These are phyloP conservation scores for Cyclopterus lumpus DNA, from an alignment of 2,797 vertebrate species.

Conservation along the genomic window DNA sequence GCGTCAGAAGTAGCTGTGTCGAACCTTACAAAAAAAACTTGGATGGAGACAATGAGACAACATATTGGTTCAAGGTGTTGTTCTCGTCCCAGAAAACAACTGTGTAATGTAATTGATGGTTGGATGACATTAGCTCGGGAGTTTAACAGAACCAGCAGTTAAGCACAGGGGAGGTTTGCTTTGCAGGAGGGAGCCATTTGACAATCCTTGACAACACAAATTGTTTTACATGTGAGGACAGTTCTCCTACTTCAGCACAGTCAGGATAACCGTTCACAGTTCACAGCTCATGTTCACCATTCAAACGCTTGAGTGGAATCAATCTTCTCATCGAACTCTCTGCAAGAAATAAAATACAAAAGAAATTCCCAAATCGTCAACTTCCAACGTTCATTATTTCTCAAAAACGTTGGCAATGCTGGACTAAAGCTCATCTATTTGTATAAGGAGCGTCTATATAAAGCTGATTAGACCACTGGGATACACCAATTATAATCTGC, in stretches of 20 bases:
- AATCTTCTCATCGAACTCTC: no score
- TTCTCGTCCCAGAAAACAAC: background rate
- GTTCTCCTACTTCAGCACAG: background rate
- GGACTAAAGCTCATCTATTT: background rate
- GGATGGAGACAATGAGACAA: constrained; percentile 6
- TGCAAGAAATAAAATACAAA: background rate
- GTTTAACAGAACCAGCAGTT: constrained; percentile 28
- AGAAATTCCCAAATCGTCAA: background rate
- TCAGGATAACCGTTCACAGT: background rate
- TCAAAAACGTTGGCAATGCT: background rate
- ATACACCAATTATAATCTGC: constrained; percentile 31
- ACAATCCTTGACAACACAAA: constrained; percentile 35
- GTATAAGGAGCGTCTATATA: constrained; percentile 22
- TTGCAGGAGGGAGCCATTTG: constrained; percentile 12
- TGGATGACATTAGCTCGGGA: constrained; percentile 23
- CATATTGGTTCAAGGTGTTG: constrained; percentile 7
- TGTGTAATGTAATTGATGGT: constrained; percentile 39
- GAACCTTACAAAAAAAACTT: constrained; percentile 29
- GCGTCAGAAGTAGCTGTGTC: constrained; percentile 1
- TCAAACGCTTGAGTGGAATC: background rate
- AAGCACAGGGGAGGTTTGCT: background rate
- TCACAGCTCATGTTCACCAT: background rate
- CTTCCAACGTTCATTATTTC: background rate
- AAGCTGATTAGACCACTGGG: constrained; percentile 30
- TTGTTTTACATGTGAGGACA: background rate